Evolutionary conservation across 1,140 invertebrate genomes (phyloP), one percentile per base, ranked within the genome.

Genomic region (Cotesia glomerata): DNA sequence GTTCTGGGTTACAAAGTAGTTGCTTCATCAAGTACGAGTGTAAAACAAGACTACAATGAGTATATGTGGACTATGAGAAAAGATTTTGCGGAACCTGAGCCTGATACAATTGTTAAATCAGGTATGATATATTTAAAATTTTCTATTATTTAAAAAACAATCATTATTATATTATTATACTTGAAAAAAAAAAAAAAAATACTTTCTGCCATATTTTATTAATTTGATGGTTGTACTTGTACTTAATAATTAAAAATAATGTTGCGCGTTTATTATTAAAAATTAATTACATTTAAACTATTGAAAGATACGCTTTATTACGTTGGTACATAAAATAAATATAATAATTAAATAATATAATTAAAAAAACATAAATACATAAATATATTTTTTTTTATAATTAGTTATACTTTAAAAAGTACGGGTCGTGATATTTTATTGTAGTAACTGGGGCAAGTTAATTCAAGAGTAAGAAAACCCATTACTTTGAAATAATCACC

Each of bases 21-120:
- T 34, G 93, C 94, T 73, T 95, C 93, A 35, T 94, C 93, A 73
- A 94, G 93, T 62, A 94, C 93, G 71, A 91, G 92, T 73, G 92
- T 94, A 36, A 94, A 95, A 85, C 93, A 94, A 86, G 93, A 95
- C 82, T 94, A 95, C 81, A 95, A 94, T 89, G 93, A 95, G 80
- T 94, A 95, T 78, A 95, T 95, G 93, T 95, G 94, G 94, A 95
- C 94, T 85, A 94, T 95, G 92, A 92, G 93, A 89, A 94, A 94
- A 86, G 93, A 95, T 77, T 95, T 95, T 85, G 88, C 91, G 65
- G 94, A 95, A 80, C 93, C 93, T 56, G 94, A 95, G 83, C 88
- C 88, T 35, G 82, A 84, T 75, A 69, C 79, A 68, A 80, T 82
- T 69, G 80, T 84, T 72, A 82, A 85, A 69, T 54, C 82, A 78